Evolutionary conservation across 2,113 vertebrate species (phyloP), one percentile per base, ranked within the genome.

Genomic region (Tachysurus vachellii): DNA sequence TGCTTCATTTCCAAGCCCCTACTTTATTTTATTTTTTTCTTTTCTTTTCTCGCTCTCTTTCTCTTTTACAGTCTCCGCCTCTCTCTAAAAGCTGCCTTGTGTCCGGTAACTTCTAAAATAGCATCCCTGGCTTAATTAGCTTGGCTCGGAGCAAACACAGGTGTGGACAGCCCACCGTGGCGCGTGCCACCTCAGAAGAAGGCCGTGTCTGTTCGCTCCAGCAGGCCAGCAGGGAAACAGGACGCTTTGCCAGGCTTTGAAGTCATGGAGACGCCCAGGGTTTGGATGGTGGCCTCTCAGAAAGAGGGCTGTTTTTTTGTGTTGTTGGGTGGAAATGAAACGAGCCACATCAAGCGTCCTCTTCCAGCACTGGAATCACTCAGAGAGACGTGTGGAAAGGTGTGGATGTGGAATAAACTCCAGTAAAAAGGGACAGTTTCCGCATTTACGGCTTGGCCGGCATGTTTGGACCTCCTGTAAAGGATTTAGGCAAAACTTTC

Each of bases 81-180:
- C 89, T 88, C 92, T 88, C 92, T 95, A 93, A 95, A 94, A 93
- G 94, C 92, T 83, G 83, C 91, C 94, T 94, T 95, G 93, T 95
- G 94, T 95, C 92, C 96, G 95, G 94, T 89, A 93, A 92, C 91
- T 94, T 95, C 96, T 94, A 59, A 96, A 97, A 97, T 95, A 96
- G 95, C 95, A 94, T 92, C 95, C 95, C 90, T 93, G 88, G 95
- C 96, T 96, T 97, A 97, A 98, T 98, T 97, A 97, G 94, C 96
- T 94, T 92, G 94, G 95, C 97, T 96, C 96, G 80, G 95, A 96
- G 96, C 96, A 97, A 96, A 96, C 97, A 96, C 97, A 99, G 97
- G 97, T 98, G 97, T 97, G 95, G 96, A 96, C 93, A 95, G 73
- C 91, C 90, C 87, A 88, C 89, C 88, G 89, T 12, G 79, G 59